Evolutionary conservation across 1,140 invertebrate genomes (phyloP), one percentile per base, ranked within the genome.

Genomic region (Hyles euphorbiae): DNA sequence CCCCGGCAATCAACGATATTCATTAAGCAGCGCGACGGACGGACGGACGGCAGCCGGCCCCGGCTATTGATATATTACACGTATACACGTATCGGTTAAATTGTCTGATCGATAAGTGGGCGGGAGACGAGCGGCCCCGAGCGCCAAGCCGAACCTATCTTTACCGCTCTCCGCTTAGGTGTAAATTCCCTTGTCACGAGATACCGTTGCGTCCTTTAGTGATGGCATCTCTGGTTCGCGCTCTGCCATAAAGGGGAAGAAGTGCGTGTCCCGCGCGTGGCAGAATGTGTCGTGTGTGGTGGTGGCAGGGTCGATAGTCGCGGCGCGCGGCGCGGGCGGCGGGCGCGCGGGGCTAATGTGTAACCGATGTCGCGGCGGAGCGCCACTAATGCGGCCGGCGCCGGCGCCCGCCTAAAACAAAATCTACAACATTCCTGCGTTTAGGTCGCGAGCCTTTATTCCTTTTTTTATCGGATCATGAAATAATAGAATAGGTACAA

Each of bases 401-500:
- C 83, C 83, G 81, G 83, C 83, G 83, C 81, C 74, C 70, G 79
- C 74, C 77, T 81, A 75, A 79, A 78, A 81, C 80, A 75, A 77
- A 77, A 78, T 77, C 70, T 73, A 81, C 80, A 77, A 78, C 83
- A 83, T 84, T 84, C 81, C 80, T 83, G 74, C 78, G 81, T 80
- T 83, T 81, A 81, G 79, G 68, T 64, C 72, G 78, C 70, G 68
- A 72, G 69, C 63, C 73, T 74, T 78, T 81, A 80, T 81, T 83
- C 81, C 75, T 83, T 86, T 86, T 22, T 83, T 83, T 86, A 86
- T 86, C 78, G 74, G 76, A 74, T 78, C 79, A 80, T 76, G 78
- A 76, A 82, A 80, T 81, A 81, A 78, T 81, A 81, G 80, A 77
- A 78, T 72, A 65, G 72, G 73, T 72, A 81, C 79, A 83, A 83